phyloP scores from a whole-genome alignment of 2,113 vertebrate genomes.

The Balaenoptera acutorostrata region DNA sequence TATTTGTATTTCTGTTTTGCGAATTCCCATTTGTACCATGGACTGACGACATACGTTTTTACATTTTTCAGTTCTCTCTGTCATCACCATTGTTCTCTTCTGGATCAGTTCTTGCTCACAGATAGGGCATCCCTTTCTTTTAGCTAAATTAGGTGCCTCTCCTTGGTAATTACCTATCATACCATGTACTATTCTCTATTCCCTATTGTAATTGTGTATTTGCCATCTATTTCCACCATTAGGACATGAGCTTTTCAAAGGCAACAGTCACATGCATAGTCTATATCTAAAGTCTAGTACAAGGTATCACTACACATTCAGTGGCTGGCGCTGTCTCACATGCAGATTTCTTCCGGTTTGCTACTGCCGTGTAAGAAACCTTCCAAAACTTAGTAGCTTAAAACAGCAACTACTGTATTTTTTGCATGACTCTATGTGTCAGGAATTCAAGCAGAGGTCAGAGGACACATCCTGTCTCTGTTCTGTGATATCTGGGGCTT shows the following conservation, averaged over 20 bases:
- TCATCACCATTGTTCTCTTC: neutral
- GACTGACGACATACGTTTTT: rapidly evolving
- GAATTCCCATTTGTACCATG: neutral
- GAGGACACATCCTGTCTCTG: neutral
- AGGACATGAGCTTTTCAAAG: neutral
- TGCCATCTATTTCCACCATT: neutral
- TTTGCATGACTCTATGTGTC: neutral
- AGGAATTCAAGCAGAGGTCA: neutral
- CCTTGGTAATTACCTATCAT: neutral
- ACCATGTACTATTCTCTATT: too few relatives aligned
- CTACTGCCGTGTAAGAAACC: neutral
- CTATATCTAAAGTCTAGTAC: neutral
- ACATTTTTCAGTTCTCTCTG: neutral
- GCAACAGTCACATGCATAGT: too few relatives aligned
- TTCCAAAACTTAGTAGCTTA: neutral
- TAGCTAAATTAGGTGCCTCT: neutral
- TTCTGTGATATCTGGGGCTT: neutral
- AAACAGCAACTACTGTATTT: neutral
- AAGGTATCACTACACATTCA: neutral
- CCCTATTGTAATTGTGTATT: neutral
- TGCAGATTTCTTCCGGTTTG: neutral
- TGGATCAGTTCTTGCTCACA: neutral
- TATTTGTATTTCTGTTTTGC: neutral
- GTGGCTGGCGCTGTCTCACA: neutral
- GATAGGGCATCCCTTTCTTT: neutral